phyloP scores from a whole-genome alignment of 2,888 invertebrate genomes.

The Sicus ferrugineus region DNA sequence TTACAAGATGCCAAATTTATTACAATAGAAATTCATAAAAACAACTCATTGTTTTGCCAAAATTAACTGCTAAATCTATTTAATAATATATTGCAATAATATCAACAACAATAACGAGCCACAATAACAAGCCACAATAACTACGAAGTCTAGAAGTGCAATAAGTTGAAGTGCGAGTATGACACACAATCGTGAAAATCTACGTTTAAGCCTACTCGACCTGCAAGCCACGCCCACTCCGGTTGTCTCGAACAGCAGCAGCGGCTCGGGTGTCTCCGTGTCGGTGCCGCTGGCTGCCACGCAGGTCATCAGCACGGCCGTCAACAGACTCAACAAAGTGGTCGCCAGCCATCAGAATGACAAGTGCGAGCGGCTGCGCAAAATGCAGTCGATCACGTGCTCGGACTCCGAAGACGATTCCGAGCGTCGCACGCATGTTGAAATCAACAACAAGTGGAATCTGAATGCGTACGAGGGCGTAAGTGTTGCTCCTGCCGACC shows the following conservation, averaged over 20 bases:
- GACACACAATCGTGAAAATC: conserved; percentile 62
- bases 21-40: no score
- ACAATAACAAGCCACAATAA: conserved; percentile 9
- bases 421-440: conserved; percentile 58
- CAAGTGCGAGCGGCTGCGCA: conserved; percentile 60
- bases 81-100: no score
- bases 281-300: conserved; percentile 54
- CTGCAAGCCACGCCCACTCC: conserved; percentile 52
- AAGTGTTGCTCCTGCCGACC: conserved; percentile 54
- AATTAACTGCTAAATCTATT: no score
- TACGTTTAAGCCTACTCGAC: conserved; percentile 61
- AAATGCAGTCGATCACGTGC: conserved; percentile 64
- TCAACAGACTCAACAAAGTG: conserved; percentile 52
- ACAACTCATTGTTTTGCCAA: no score
- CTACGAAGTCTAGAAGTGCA: neutral
- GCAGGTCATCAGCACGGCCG: conserved; percentile 51
- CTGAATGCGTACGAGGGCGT: conserved; percentile 60
- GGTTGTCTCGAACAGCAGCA: conserved; percentile 49
- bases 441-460: conserved; percentile 60
- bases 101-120: neutral
- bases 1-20: no score
- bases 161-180: conserved; percentile 42
- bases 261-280: conserved; percentile 55
- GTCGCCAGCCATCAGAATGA: conserved; percentile 55
- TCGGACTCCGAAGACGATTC: conserved; percentile 64